These are phyloP conservation scores for Spodoptera frugiperda DNA, from an alignment of 1,140 invertebrate species.

Conservation along the genomic window DNA sequence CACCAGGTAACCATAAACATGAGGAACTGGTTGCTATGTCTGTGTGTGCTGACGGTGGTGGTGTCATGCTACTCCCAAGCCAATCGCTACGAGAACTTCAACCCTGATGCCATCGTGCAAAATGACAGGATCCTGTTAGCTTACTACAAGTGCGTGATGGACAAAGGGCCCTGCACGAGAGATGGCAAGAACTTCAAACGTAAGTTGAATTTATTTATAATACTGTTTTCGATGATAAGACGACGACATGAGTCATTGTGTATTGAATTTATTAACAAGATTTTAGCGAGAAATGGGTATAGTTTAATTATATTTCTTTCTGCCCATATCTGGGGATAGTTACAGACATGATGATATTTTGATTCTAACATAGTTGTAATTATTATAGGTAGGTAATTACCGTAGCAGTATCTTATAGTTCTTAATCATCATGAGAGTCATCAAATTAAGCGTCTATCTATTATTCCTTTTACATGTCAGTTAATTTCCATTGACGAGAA, in stretches of 20 bases:
- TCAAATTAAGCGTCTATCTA: too few relatives aligned
- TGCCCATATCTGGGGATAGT: too few relatives aligned
- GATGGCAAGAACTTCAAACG: slow-evolving; percentile 87
- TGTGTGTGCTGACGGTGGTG: slow-evolving; percentile 75
- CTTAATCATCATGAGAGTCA: too few relatives aligned
- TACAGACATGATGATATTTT: too few relatives aligned
- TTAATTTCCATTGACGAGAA: too few relatives aligned
- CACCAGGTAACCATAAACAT: slow-evolving; percentile 62
- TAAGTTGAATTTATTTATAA: slow-evolving; percentile 56
- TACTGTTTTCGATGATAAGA: too few relatives aligned
- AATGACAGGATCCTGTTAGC: slow-evolving; percentile 89
- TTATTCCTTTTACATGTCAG: too few relatives aligned
- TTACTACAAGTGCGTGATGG: slow-evolving; percentile 90
- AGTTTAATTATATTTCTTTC: too few relatives aligned
- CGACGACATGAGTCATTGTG: too few relatives aligned
- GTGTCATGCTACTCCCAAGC: slow-evolving; percentile 64
- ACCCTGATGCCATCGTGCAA: slow-evolving; percentile 89
- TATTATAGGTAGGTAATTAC: not conserved
- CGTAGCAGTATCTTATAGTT: not conserved
- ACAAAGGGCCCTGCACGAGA: slow-evolving; percentile 89
- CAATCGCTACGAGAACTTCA: slow-evolving; percentile 87
- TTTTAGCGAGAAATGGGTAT: too few relatives aligned
- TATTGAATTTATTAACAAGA: too few relatives aligned
- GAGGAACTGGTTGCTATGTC: slow-evolving; percentile 61
- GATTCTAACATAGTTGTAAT: not conserved